Base-by-base conservation (phyloP, 2,888 invertebrate genomes). In the Melanostoma mellinum region DNA sequence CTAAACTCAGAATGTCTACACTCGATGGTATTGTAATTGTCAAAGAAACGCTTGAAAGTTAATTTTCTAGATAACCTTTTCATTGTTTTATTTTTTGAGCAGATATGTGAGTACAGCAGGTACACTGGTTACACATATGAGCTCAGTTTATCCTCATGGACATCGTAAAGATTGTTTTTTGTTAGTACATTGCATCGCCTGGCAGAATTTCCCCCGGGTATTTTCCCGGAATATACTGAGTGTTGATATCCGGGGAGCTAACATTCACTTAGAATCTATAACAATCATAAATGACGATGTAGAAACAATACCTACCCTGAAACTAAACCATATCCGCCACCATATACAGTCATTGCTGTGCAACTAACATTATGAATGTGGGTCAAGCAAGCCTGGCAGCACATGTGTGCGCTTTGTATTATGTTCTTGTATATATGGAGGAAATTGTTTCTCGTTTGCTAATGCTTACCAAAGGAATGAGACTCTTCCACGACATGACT, bases 211-310 rank as follows among this genome's bases (percentile, higher is more conserved):
- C 75, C 48, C 46, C 6, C 6, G 60, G 53, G 67, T 9, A 50
- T 68, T 68, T 60, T 44, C 58, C 52, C 8, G 30, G 9, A 55
- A 79, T 36, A 68, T 68, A 44, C 78, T 67, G 73, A 60, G 55
- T 50, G 10, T 44, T 42, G 48, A 55, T 71, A 63, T 55, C 63
- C 76, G 55, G 50, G 79, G 48, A 79, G 61, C 74, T 58, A 46
- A 69, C 69, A 80, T 75, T 80, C 80, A 80, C 69, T 80, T 75
- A 69, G 52, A 48, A 79, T 61, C 63, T 76, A 75, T 80, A 79
- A 75, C 75, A 75, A 69, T 58, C 65, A 69, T 35, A 69, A 80
- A 80, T 69, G 63, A 71, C 75, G 56, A 46, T 52, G 63, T 35
- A 6, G 58, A 52, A 52, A 69, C 56, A 69, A 61, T 74, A 68